Evolutionary conservation across 1,140 invertebrate species (phyloP), one percentile per base, ranked within the genome.

Genomic region (Odontomachus brunneus): DNA sequence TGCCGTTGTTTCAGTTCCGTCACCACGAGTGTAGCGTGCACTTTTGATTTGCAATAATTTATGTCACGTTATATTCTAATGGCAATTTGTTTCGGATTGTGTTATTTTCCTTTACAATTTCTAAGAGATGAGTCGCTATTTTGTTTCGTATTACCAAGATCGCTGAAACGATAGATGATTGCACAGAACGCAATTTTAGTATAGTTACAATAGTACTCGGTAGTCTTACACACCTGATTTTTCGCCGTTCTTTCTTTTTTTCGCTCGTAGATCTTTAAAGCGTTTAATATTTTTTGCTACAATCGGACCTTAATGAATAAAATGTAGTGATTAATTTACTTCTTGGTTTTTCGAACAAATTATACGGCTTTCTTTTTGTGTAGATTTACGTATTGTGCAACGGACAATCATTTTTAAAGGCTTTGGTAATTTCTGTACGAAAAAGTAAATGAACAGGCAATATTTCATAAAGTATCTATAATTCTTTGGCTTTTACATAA

Each of bases 161-260:
- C 51, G 22, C 11, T 24, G 5, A 76, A 51, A 24, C 51, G 53
- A 51, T 74, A 74, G 71, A 66, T 67, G 71, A 66, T 67, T 76
- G 74, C 74, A 76, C 74, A 76, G 49, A 53, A 67, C 49, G 53
- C 29, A 67, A 14, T 67, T 76, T 76, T 76, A 76, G 74, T 53
- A 55, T 76, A 76, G 74, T 76, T 38, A 26, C 44, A 76, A 33
- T 76, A 76, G 74, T 26, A 66, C 24, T 65, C 19, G 5, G 15
- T 76, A 76, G 74, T 67, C 7, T 33, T 67, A 53, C 11, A 67
- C 12, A 55, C 33, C 4, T 67, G 38, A 22, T 48, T 76, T 74
- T 76, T 33, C 1, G 15, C 38, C 26, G 22, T 51, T 29, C 26
- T 75, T 53, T 67, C 38, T 53, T 76, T 17, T 17, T 53, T 63